Evolutionary conservation across 2,888 invertebrate species (phyloP), one percentile per base, ranked within the genome.

Genomic region (Sisyra nigra): DNA sequence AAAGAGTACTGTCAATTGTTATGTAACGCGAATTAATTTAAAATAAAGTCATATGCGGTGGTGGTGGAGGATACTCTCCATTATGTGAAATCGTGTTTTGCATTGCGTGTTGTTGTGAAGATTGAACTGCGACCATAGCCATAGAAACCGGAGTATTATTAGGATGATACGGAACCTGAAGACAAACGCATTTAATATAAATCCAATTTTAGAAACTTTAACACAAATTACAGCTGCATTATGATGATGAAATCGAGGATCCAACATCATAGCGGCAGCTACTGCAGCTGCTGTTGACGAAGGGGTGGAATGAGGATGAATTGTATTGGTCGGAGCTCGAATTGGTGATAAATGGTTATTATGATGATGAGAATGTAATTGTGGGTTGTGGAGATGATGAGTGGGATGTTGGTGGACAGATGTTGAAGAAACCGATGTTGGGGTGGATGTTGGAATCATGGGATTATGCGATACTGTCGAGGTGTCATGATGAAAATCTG

Each of bases 251-350:
- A 65, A 64, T 40, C 64, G 49, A 5, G 66, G 65, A 57, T 66
- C 66, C 18, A 66, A 50, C 66, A 66, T 65, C 65, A 66, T 66
- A 13, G 66, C 66, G 4, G 66, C 65, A 8, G 63, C 63, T 7
- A 64, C 64, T 11, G 64, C 63, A 10, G 65, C 65, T 3, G 63
- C 64, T 2, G 63, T 64, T 3, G 62, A 60, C 2, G 62, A 62
- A 6, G 62, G 57, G 11, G 59, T 58, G 0, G 62, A 54, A 49
- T 61, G 60, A 48, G 60, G 42, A 2, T 35, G 40, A 11, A 37
- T 24, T 42, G 62, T 62, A 50, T 63, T 62, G 47, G 59, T 60
- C 13, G 60, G 59, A 32, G 24, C 24, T 24, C 24, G 3, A 24
- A 24, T 24, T 24, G 24, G 24, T 24, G 59, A 49, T 24, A 24